Base-by-base conservation (phyloP, 2,113 vertebrate species). In the Mormyrus lacerda region DNA sequence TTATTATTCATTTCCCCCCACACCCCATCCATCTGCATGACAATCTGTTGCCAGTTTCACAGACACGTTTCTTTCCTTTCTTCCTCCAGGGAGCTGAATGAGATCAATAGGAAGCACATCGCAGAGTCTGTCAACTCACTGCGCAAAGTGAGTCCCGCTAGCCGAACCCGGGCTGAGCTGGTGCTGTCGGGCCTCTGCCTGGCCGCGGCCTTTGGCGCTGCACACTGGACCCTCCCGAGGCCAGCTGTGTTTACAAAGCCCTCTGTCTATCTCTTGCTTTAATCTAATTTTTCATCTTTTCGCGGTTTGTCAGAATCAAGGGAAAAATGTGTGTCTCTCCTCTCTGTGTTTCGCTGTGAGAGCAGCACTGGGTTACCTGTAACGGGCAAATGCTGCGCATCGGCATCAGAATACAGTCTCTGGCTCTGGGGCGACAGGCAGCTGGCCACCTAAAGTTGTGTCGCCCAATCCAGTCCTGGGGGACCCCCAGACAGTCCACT, bases 81-180 rank as follows among this genome's bases (percentile, higher is more conserved):
- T 87, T n/a, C 2, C 73, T 50, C 24, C 31, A 96, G 95, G 90
- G 97, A 98, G 65, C 93, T 97, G 91, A 96, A 95, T 0, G 97
- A 98, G 91, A 98, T 98, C 90, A 98, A 97, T 91, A 96, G 94
- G 50, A 95, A 97, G 89, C 97, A 98, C 44, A 98, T 98, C 94
- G 94, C 95, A 0, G 97, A 98, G 27, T 97, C 97, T 0, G 97
- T 98, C 89, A 92, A 91, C 58, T 95, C 95, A 87, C 96, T 97
- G 91, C 96, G 96, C 19, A 91, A 94, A 94, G 97, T 97, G 73
- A 94, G 92, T 89, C 39, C 69, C 42, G 19, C 21, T n/a, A 17
- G 13, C 3, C 15, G 15, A 35, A 13, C 19, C 21, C 5, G 10
- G 35, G 39, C 7, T 21, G 19, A 39, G 10, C 87, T n/a, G 24